phyloP scores from a whole-genome alignment of 2,113 vertebrate genomes.

The Anhinga anhinga region DNA sequence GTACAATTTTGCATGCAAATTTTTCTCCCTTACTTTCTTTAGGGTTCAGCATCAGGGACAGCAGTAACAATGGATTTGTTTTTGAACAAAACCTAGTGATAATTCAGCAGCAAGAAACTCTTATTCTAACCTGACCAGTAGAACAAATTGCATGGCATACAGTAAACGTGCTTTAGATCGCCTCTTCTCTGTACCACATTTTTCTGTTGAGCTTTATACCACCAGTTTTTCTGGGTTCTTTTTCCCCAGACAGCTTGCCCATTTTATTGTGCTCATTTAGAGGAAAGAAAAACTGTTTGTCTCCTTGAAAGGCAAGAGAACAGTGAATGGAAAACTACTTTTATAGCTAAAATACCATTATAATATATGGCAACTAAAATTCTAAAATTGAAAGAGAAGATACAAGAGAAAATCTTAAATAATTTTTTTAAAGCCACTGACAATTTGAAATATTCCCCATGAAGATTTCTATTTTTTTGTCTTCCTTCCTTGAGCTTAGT shows the following conservation, averaged over 20 bases:
- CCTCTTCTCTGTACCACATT: conserved; percentile 50
- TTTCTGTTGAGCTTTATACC: conserved; percentile 62
- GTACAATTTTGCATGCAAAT: not conserved
- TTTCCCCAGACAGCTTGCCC: conserved; percentile 38
- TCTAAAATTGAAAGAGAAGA: conserved; percentile 59
- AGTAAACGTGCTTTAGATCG: conserved; percentile 33
- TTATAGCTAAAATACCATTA: conserved; percentile 61
- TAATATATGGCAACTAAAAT: conserved; percentile 61
- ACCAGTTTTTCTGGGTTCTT: conserved; percentile 29
- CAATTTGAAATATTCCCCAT: conserved; percentile 49
- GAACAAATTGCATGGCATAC: conserved; percentile 18
- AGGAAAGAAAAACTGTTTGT: conserved; percentile 68
- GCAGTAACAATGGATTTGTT: not conserved
- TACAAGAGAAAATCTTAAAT: conserved; percentile 50
- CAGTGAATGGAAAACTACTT: conserved; percentile 62
- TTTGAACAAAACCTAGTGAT: conserved; percentile 1
- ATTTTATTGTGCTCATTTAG: conserved; percentile 69
- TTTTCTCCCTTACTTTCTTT: not conserved
- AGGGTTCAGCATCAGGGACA: not conserved
- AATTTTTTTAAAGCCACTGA: conserved; percentile 50
- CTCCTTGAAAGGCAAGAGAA: conserved; percentile 54
- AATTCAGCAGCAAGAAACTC: conserved; percentile 17
- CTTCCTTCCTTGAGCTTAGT: conserved; percentile 16
- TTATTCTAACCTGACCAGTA: conserved; percentile 15
- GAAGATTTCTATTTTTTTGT: conserved; percentile 36